Evolutionary conservation across 2,797 vertebrate species (phyloP).

Genomic region (Poecilia velifera): DNA sequence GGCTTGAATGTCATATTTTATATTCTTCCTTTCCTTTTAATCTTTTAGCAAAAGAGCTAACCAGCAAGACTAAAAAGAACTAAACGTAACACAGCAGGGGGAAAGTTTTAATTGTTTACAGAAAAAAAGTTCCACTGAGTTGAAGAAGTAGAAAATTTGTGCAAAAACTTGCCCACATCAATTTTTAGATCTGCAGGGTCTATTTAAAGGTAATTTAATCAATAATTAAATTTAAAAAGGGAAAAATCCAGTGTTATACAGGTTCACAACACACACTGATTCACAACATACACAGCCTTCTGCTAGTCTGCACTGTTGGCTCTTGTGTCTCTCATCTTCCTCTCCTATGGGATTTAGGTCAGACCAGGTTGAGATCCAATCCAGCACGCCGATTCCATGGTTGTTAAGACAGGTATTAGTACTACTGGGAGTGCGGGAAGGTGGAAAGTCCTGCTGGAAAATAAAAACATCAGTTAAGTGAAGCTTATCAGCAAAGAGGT

Average conservation of each 20-base stretch:
- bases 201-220: background rate
- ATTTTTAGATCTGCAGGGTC: background rate
- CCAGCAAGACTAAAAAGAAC: constrained; percentile 36
- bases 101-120: constrained; percentile 67
- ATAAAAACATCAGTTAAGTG: background rate
- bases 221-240: background rate
- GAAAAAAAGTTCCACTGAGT: constrained; percentile 58
- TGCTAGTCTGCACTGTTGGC: background rate
- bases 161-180: constrained; percentile 15
- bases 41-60: constrained; percentile 36
- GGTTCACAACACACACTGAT: background rate
- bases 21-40: constrained; percentile 24
- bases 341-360: background rate
- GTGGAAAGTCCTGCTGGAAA: background rate
- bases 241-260: background rate
- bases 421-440: background rate
- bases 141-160: constrained; percentile 38
- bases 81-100: constrained; percentile 44
- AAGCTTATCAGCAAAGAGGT: background rate
- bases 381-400: background rate
- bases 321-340: background rate
- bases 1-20: constrained; percentile 59
- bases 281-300: background rate
- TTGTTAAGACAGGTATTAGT: background rate
- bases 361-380: background rate